These are phyloP conservation scores for Greenwoodochromis staneri DNA, from an alignment of 2,113 vertebrate genomes.

Conservation along the genomic window DNA sequence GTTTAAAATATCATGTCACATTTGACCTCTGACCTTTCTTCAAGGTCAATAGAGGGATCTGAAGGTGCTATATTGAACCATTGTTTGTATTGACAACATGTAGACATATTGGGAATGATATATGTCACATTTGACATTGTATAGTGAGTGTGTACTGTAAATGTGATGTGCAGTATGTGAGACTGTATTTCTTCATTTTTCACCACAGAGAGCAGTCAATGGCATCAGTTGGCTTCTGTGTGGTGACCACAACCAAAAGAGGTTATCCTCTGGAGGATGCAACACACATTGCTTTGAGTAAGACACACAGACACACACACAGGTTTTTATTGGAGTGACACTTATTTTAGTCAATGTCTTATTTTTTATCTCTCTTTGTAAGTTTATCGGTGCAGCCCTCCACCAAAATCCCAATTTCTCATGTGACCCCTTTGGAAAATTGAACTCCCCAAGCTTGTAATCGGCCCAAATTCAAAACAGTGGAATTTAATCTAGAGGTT, in stretches of 20 bases:
- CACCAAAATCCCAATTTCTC: background rate
- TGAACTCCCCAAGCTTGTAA: background rate
- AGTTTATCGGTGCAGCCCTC: background rate
- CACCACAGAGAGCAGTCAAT: conserved; percentile 84
- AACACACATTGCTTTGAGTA: conserved; percentile 93
- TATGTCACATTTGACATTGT: background rate
- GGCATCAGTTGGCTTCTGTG: conserved; percentile 87
- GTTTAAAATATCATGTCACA: background rate
- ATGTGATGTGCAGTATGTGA: background rate
- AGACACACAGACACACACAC: conserved; percentile 32
- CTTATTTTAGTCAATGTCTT: background rate
- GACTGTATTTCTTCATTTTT: background rate
- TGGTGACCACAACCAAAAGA: conserved; percentile 87
- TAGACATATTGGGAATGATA: background rate
- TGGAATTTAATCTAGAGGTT: background rate
- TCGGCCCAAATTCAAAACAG: background rate
- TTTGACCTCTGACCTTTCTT: background rate
- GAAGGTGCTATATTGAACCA: background rate
- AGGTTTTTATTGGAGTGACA: background rate
- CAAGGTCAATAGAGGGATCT: background rate
- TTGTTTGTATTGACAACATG: background rate
- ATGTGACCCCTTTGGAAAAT: background rate
- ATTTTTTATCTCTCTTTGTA: background rate
- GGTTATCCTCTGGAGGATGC: conserved; percentile 93
- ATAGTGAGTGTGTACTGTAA: background rate